Evolutionary conservation across 2,888 invertebrate genomes (phyloP), one percentile per base, ranked within the genome.

Genomic region (Saturnia japonica): DNA sequence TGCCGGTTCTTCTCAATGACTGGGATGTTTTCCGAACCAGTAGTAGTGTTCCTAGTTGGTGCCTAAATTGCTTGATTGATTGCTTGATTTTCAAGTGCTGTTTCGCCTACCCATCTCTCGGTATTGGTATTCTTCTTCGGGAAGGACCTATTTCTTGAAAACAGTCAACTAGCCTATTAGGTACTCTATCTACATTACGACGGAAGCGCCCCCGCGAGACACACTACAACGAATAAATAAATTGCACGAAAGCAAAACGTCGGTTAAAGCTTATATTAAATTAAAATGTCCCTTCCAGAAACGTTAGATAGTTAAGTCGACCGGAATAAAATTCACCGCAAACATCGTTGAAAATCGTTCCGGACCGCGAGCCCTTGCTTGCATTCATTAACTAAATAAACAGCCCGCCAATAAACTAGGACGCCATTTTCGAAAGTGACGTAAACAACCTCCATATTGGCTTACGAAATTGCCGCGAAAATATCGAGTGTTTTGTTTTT

Each of bases 401-500:
- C 69, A 69, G 60, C 43, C 22, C 43, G 60, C 28, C 43, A 40
- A 34, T 28, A 43, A 60, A 60, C 57, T 28, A 19, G 60, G 70
- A 19, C 68, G 51, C 68, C 70, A 68, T 68, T 68, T 72, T 11
- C 57, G 68, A 72, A 67, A 70, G 68, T 70, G 68, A 51, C 64
- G 72, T 68, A 72, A 72, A 72, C 72, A 72, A 40, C 64, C 64
- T 28, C 34, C 68, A 64, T 64, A 64, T 64, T 64, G 64, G 64
- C 69, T 69, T 60, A 57, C 34, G 60, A 69, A 69, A 69, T 57
- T 62, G 69, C 64, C 69, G 70, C 54, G 64, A 62, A 62, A 68
- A 62, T 47, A 68, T 68, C 51, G 68, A 71, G 71, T 68, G 71
- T 51, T 71, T 68, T 71, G 71, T 71, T 71, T 68, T 71, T 68